These are phyloP conservation scores for Isoperla grammatica DNA, from an alignment of 2,888 invertebrate species.

Conservation along the genomic window DNA sequence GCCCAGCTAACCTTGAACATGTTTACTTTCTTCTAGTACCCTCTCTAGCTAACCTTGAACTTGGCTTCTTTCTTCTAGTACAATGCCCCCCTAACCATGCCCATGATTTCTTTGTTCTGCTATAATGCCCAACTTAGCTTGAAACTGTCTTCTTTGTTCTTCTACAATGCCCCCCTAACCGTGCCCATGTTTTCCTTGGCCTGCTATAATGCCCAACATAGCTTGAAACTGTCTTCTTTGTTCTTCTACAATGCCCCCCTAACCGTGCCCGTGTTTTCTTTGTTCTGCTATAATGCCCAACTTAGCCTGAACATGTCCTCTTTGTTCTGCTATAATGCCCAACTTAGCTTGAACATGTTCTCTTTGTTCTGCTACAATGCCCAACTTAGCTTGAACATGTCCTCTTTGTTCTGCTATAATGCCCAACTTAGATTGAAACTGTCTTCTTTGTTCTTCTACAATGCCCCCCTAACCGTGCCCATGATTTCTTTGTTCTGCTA, in stretches of 20 bases:
- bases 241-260: slow-evolving; percentile 66
- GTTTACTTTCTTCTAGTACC: slow-evolving; percentile 54
- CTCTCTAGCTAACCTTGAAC: background rate
- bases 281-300: slow-evolving; percentile 67
- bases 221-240: slow-evolving; percentile 32
- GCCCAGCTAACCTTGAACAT: slow-evolving; percentile 40
- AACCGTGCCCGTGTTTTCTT: slow-evolving; percentile 23
- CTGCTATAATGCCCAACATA: slow-evolving; percentile 63
- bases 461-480: slow-evolving; percentile 46
- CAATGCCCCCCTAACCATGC: slow-evolving; percentile 52
- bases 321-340: slow-evolving; percentile 68
- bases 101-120: slow-evolving; percentile 48
- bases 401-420: slow-evolving; percentile 61
- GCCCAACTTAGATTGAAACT: slow-evolving; percentile 39
- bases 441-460: slow-evolving; percentile 56
- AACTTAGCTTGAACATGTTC: background rate
- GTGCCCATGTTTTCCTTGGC: slow-evolving; percentile 38
- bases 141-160: slow-evolving; percentile 41
- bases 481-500: slow-evolving; percentile 51
- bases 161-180: slow-evolving; percentile 63
- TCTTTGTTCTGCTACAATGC: slow-evolving; percentile 65
- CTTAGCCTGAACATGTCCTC: slow-evolving; percentile 9
- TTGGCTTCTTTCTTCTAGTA: slow-evolving; percentile 52
- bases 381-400: background rate
- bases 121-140: slow-evolving; percentile 54